Evolutionary conservation across 2,888 invertebrate species (phyloP).

Genomic region (Platynereis dumerilii): DNA sequence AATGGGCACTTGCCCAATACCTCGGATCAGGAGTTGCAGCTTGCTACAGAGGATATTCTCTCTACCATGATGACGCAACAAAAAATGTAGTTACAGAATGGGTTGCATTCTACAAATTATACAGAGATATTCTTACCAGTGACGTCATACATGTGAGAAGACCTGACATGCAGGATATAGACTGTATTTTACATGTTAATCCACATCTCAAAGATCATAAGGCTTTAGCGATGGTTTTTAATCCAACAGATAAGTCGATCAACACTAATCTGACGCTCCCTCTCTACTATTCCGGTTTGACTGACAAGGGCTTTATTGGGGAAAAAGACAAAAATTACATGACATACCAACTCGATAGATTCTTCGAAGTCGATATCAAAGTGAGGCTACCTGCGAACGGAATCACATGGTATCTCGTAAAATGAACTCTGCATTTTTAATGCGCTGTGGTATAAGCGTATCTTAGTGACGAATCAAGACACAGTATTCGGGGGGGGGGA

Average conservation of each 20-base stretch:
- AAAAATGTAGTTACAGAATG: conserved; percentile 34
- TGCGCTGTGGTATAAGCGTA: too few species aligned
- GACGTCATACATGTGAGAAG: conserved; percentile 39
- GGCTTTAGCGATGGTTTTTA: conserved; percentile 39
- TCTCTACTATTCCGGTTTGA: conserved; percentile 39
- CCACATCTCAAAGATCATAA: conserved; percentile 29
- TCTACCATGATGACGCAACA: conserved; percentile 35
- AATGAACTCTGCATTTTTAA: conserved; percentile 12
- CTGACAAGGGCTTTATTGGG: conserved; percentile 21
- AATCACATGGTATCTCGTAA: conserved; percentile 37
- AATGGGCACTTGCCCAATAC: conserved; percentile 40
- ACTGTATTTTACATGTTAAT: conserved; percentile 39
- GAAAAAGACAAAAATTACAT: conserved; percentile 20
- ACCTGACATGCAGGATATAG: conserved; percentile 38
- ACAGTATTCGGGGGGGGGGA: too few species aligned
- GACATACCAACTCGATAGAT: conserved; percentile 27
- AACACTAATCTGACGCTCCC: conserved; percentile 30
- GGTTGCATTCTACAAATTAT: conserved; percentile 39
- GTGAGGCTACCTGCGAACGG: conserved; percentile 24
- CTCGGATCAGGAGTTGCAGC: conserved; percentile 40
- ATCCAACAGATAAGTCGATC: conserved; percentile 32
- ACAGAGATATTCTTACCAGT: conserved; percentile 37
- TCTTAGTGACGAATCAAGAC: too few species aligned
- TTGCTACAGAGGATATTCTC: conserved; percentile 37
- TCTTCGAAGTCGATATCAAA: conserved; percentile 27